phyloP scores from a whole-genome alignment of 2,888 invertebrate species.

The Selenia dentaria region DNA sequence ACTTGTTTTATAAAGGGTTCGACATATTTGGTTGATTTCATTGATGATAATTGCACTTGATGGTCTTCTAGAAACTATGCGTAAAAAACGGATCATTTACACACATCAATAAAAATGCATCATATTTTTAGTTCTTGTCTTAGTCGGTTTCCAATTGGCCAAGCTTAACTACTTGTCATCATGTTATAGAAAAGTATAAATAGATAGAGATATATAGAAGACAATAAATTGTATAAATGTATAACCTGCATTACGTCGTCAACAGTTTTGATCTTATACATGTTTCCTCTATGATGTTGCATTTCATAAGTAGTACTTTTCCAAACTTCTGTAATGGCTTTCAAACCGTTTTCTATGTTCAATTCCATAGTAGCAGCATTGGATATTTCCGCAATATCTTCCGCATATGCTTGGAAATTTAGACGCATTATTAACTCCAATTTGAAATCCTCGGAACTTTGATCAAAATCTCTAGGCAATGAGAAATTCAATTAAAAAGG shows the following conservation, averaged over 20 bases:
- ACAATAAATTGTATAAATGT: not conserved
- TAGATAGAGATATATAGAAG: too few relatives aligned
- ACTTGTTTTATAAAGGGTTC: conserved; percentile 94
- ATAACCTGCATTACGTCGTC: conserved; percentile 90
- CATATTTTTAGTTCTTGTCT: too few relatives aligned
- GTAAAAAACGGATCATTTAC: too few relatives aligned
- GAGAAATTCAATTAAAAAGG: not conserved
- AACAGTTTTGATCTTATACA: conserved; percentile 89
- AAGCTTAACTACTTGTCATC: too few relatives aligned
- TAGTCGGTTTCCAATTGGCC: too few relatives aligned
- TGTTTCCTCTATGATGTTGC: conserved; percentile 87
- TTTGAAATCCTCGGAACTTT: conserved; percentile 91
- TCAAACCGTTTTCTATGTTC: conserved; percentile 92
- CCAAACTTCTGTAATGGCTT: conserved; percentile 90
- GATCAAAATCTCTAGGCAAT: conserved; percentile 89
- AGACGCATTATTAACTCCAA: conserved; percentile 91
- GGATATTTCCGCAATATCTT: conserved; percentile 93
- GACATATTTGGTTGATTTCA: conserved; percentile 95
- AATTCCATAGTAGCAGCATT: conserved; percentile 95
- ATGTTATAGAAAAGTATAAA: too few relatives aligned
- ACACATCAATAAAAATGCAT: too few relatives aligned
- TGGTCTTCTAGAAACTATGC: conserved; percentile 92
- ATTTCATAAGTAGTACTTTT: conserved; percentile 89
- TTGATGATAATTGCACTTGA: conserved; percentile 91
- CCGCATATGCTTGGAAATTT: conserved; percentile 92